phyloP scores from a whole-genome alignment of 1,140 invertebrate genomes.

The Aplysia californica region DNA sequence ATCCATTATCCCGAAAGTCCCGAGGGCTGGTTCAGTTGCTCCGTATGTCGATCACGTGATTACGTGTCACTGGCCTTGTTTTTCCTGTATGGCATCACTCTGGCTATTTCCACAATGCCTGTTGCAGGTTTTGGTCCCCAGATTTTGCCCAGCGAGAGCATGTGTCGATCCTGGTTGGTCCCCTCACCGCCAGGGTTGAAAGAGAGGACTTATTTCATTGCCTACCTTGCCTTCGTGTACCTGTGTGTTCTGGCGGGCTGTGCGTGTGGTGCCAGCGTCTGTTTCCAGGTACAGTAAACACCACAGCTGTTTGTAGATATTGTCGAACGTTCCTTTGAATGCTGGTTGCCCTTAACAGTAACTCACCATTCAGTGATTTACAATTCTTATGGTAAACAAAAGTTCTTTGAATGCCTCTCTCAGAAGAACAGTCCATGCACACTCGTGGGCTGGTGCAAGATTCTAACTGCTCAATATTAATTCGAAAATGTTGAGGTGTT shows the following conservation, averaged over 20 bases:
- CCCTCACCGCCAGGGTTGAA: slow-evolving; percentile 24
- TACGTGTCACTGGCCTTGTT: slow-evolving; percentile 30
- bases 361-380: no score
- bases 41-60: slow-evolving; percentile 14
- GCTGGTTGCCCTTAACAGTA: no score
- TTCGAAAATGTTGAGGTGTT: no score
- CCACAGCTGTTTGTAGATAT: no score
- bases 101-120: slow-evolving; percentile 43
- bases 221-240: slow-evolving; percentile 38
- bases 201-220: slow-evolving; percentile 40
- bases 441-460: no score
- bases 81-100: slow-evolving; percentile 35
- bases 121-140: slow-evolving; percentile 48
- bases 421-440: no score
- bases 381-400: no score
- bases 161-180: slow-evolving; percentile 46
- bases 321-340: no score
- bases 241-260: slow-evolving; percentile 4
- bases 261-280: not conserved
- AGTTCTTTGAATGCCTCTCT: no score
- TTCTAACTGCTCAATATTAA: no score
- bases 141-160: slow-evolving; percentile 26
- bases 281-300: slow-evolving; percentile 15
- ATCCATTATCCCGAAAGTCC: no score
- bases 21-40: no score